Evolutionary conservation across 1,140 invertebrate species (phyloP).

Genomic region (Diploscapter pachys): DNA sequence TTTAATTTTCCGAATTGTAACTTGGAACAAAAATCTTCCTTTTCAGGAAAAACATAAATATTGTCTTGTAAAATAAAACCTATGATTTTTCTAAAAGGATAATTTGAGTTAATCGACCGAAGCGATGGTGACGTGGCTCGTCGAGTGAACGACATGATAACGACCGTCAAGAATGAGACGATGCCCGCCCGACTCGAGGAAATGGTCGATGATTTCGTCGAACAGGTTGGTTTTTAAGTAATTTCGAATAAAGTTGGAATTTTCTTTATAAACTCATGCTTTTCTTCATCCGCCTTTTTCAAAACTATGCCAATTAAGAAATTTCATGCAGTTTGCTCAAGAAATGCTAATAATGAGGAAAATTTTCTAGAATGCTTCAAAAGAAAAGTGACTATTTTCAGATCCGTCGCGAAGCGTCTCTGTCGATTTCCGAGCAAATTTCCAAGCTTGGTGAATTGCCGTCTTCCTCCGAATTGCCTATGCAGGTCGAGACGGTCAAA

Average conservation of each 20-base stretch:
- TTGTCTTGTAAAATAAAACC: not conserved
- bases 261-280: too few species aligned
- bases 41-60: slow-evolving; percentile 2
- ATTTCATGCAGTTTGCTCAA: too few species aligned
- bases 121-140: not conserved
- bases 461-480: not conserved
- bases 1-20: too few species aligned
- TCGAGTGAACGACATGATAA: slow-evolving; percentile 6
- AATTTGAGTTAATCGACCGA: too few species aligned
- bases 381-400: not conserved
- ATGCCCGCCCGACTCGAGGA: slow-evolving; percentile 7
- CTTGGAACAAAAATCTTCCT: too few species aligned
- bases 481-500: not conserved
- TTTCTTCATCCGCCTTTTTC: too few species aligned
- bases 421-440: not conserved
- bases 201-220: slow-evolving; percentile 23
- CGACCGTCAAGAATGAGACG: slow-evolving; percentile 3
- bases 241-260: not conserved
- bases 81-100: too few species aligned
- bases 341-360: too few species aligned
- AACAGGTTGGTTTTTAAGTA: not conserved
- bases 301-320: too few species aligned
- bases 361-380: too few species aligned
- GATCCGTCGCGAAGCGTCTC: not conserved
- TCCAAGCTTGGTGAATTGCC: not conserved